phyloP scores from a whole-genome alignment of 1,140 invertebrate species.

The Drosophila subobscura region DNA sequence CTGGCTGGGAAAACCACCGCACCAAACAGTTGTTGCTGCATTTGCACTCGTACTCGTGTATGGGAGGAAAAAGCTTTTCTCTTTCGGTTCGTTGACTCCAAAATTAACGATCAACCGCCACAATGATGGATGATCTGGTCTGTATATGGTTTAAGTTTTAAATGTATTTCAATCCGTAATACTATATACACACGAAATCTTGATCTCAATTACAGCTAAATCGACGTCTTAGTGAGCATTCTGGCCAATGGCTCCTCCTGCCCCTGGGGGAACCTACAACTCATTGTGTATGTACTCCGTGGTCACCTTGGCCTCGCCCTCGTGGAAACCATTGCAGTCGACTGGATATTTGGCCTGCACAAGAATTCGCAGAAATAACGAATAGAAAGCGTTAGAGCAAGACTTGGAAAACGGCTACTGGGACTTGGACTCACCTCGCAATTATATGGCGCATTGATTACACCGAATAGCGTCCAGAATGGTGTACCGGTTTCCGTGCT shows the following conservation, averaged over 20 bases:
- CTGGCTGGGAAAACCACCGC: too few species aligned
- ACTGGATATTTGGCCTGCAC: slow-evolving; percentile 88
- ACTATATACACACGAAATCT: slow-evolving; percentile 74
- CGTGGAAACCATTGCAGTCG: slow-evolving; percentile 89
- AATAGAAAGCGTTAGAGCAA: slow-evolving; percentile 37
- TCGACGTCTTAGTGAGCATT: slow-evolving; percentile 55
- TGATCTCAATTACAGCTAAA: slow-evolving; percentile 66
- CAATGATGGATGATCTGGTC: slow-evolving; percentile 11
- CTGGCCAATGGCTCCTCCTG: slow-evolving; percentile 9
- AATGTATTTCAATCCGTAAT: slow-evolving; percentile 76
- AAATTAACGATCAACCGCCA: slow-evolving; percentile 3
- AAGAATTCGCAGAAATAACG: slow-evolving; percentile 22
- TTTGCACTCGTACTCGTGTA: too few species aligned
- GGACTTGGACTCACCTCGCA: slow-evolving; percentile 84
- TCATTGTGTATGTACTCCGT: slow-evolving; percentile 92
- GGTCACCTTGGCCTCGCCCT: slow-evolving; percentile 91
- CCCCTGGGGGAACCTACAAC: slow-evolving; percentile 84
- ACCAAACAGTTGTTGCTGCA: background rate
- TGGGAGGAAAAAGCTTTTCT: slow-evolving; percentile 19
- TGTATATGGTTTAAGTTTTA: slow-evolving; percentile 57
- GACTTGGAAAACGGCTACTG: background rate
- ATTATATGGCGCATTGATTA: slow-evolving; percentile 85
- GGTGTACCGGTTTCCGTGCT: slow-evolving; percentile 85
- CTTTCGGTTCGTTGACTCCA: slow-evolving; percentile 36
- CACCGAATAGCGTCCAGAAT: slow-evolving; percentile 86